Evolutionary conservation across 1,140 invertebrate genomes (phyloP), one percentile per base, ranked within the genome.

Genomic region (Lasioglossum albipes): DNA sequence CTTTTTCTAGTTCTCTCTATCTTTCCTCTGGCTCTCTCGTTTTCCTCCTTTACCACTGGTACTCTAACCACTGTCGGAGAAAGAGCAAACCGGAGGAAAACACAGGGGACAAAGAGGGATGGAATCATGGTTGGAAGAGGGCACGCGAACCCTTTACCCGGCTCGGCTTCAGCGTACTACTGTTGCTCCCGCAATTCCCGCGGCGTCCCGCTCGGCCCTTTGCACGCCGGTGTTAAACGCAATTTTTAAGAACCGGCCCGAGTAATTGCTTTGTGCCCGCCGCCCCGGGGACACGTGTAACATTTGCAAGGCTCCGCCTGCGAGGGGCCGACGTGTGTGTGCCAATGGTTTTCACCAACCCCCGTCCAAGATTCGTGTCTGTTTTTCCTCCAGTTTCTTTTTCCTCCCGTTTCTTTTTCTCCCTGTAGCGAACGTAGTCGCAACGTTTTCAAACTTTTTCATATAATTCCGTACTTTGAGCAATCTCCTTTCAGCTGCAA

Each of bases 151-250:
- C 78, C 75, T 85, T 85, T 84, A 77, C 62, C 49, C 41, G 69
- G 42, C 18, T 10, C 71, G 62, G 74, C 36, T 61, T 22, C 45
- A 65, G 20, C 54, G 64, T 65, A 54, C 76, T 70, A 22, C 66
- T 78, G 57, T 86, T 62, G 66, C 83, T 75, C 59, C 75, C 62
- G 84, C 62, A 85, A 86, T 84, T 82, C 71, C 83, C 72, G 74
- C 59, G 54, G 54, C 83, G 67, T 71, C 72, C 71, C 59, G 45
- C 45, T 49, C 10, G 52, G 10, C n/a, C 42, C 81, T 72, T 57
- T 66, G 31, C 70, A 36, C 27, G 27, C 22, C 72, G 65, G 72
- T 68, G 78, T 68, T 74, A 75, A 74, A 68, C 81, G 57, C 67
- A 70, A 71, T 86, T 85, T 86, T 86, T 75, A 79, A 77, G 73